A percentile compares a stretch with the other conserved stretches of the same genome.
Evolutionary conservation across 2,113 vertebrate genomes (phyloP).

Genomic region (Calidris pugnax): DNA sequence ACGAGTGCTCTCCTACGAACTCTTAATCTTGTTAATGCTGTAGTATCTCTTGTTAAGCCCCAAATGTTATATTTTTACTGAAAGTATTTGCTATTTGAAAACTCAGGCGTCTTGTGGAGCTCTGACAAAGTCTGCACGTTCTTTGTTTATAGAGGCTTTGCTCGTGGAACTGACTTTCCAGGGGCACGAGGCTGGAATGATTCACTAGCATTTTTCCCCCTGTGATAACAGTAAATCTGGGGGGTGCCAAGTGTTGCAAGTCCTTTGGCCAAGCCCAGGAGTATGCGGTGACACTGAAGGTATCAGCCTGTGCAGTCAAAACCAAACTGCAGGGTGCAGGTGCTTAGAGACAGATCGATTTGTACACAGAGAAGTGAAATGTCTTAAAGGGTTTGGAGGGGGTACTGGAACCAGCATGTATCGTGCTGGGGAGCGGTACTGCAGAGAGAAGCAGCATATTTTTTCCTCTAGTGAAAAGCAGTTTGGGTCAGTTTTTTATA

Average conservation of each 20-base stretch:
- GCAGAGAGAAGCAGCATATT: not conserved
- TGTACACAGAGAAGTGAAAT: not conserved
- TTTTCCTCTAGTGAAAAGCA: not conserved
- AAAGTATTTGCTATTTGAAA: not conserved
- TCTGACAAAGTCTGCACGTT: not conserved
- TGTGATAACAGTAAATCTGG: not conserved
- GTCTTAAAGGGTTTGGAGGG: not conserved
- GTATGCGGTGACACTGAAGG: not conserved
- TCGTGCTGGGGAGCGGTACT: not conserved
- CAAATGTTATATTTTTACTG: not conserved
- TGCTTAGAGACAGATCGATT: not conserved
- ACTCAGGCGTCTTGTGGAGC: not conserved
- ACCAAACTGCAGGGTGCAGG: not conserved
- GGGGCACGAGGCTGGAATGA: not conserved
- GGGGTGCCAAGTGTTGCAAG: not conserved
- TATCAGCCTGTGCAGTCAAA: not conserved
- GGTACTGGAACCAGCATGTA: not conserved
- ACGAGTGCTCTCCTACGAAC: not conserved
- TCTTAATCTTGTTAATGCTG: not conserved
- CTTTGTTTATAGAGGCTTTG: not conserved
- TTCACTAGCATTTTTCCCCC: not conserved
- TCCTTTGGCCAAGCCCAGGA: not conserved
- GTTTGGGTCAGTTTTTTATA: not conserved
- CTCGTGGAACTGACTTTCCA: not conserved
- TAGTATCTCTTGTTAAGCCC: conserved; percentile 14